A percentile compares a stretch with the other conserved stretches of the same genome.
Evolutionary conservation across 2,113 vertebrate genomes (phyloP).

Genomic region (Centropus unirufus): DNA sequence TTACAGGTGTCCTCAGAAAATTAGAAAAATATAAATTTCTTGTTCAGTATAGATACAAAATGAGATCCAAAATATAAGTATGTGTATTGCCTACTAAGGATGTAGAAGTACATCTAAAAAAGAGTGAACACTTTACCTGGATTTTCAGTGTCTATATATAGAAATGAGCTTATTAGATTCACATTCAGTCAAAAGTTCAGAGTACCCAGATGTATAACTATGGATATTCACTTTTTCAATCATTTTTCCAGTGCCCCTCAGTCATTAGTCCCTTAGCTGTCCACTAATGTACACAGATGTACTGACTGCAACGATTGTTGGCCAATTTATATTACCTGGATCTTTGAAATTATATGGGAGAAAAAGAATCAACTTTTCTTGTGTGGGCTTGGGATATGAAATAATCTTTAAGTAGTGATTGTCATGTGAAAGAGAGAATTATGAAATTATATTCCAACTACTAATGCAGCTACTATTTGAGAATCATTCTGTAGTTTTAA

Average conservation of each 20-base stretch:
- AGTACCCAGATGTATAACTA: background rate
- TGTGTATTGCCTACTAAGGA: background rate
- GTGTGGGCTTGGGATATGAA: accelerated
- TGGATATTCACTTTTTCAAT: background rate
- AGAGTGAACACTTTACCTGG: background rate
- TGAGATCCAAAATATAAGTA: background rate
- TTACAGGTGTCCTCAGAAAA: background rate
- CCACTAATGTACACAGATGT: background rate
- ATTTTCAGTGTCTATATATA: background rate
- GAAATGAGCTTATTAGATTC: background rate
- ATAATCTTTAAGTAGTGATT: background rate
- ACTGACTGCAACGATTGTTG: background rate
- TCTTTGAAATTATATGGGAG: background rate
- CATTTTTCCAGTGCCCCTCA: background rate
- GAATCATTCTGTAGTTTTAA: background rate
- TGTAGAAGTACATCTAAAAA: background rate
- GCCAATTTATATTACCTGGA: background rate
- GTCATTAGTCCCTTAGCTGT: background rate
- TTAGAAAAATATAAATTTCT: background rate
- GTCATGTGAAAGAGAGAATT: background rate
- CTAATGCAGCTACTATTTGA: background rate
- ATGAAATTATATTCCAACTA: background rate
- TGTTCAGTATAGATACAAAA: background rate
- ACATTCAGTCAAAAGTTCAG: background rate
- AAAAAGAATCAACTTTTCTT: background rate